phyloP scores from a whole-genome alignment of 1,140 invertebrate genomes.

The Oncopodura yosiiana region DNA sequence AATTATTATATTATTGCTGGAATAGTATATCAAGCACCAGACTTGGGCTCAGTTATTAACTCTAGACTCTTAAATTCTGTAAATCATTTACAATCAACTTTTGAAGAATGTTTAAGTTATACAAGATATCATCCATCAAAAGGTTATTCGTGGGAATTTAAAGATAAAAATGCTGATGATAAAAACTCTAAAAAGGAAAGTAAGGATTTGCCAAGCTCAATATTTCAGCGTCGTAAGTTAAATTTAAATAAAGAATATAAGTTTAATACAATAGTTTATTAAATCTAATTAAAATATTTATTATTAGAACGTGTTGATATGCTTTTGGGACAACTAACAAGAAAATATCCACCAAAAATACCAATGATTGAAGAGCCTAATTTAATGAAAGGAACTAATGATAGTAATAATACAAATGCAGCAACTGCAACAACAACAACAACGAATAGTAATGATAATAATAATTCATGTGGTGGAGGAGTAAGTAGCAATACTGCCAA shows the following conservation, averaged over 20 bases:
- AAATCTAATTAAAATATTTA: too few relatives aligned
- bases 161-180: constrained; percentile 47
- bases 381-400: too few relatives aligned
- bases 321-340: constrained; percentile 73
- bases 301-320: constrained; percentile 89
- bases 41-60: constrained; percentile 86
- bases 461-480: too few relatives aligned
- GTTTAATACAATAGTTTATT: too few relatives aligned
- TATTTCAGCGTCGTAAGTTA: constrained; percentile 87
- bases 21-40: constrained; percentile 92
- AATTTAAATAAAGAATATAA: too few relatives aligned
- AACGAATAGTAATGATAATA: too few relatives aligned
- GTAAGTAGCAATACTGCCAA: too few relatives aligned
- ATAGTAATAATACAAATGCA: too few relatives aligned
- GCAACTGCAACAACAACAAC: too few relatives aligned
- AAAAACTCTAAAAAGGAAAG: constrained; percentile 45
- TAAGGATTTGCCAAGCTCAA: constrained; percentile 80
- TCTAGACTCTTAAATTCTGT: constrained; percentile 85
- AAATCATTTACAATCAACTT: constrained; percentile 82
- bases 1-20: constrained; percentile 98
- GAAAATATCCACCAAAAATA: constrained; percentile 84
- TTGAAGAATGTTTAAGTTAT: constrained; percentile 84
- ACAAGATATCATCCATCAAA: constrained; percentile 91
- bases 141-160: constrained; percentile 95
- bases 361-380: too few relatives aligned